Percentiles rank a stretch among this genome's conserved stretches.
Conservation (phyloP, 2,113 vertebrate species). For the Chaetorhynchus papuensis region DNA sequence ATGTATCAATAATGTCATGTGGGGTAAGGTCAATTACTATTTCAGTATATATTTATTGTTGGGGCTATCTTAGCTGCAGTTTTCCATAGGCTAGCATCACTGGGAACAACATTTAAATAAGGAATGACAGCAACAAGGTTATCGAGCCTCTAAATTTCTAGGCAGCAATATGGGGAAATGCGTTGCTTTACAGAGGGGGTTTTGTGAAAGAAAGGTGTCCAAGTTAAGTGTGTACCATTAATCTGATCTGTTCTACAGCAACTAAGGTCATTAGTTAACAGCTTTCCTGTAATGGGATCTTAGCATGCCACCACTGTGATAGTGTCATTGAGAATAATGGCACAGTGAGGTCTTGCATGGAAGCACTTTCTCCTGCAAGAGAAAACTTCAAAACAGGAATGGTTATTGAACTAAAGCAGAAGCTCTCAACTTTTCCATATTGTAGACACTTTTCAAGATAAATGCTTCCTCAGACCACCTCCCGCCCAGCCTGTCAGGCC, state of each 20-base stretch:
- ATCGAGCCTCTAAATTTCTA: background rate
- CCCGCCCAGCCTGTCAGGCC: conserved; percentile 36
- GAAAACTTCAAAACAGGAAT: conserved; percentile 55
- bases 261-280: conserved; percentile 52
- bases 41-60: background rate
- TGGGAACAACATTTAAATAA: background rate
- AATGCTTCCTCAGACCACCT: conserved; percentile 40
- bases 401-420: conserved; percentile 51
- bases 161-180: conserved; percentile 40
- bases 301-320: conserved; percentile 57
- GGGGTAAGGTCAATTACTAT: background rate
- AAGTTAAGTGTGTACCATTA: conserved; percentile 55
- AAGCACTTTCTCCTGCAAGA: conserved; percentile 55
- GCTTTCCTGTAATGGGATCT: conserved; percentile 51
- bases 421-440: conserved; percentile 57
- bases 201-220: conserved; percentile 37
- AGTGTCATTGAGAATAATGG: conserved; percentile 62
- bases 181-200: conserved; percentile 31
- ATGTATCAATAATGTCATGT: background rate
- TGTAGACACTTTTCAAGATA: conserved; percentile 49
- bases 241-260: conserved; percentile 62
- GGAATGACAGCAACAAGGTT: background rate
- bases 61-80: background rate
- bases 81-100: background rate
- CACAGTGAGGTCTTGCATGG: conserved; percentile 59